Evolutionary conservation across 2,888 invertebrate species (phyloP).

Genomic region (Polyploca ridens): DNA sequence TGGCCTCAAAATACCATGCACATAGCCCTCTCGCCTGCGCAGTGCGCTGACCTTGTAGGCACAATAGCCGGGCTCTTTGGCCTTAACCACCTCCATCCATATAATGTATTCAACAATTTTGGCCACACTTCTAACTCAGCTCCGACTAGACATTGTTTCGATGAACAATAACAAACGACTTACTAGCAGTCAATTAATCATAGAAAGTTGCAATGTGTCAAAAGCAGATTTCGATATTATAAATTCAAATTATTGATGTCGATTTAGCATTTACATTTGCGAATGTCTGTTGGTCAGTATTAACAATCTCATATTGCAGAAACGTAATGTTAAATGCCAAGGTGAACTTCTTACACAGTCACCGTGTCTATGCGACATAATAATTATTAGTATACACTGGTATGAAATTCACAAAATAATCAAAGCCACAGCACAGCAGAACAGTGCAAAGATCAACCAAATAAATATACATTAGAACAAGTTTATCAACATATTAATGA

Average conservation of each 20-base stretch:
- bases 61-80: constrained; percentile 60
- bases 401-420: not conserved
- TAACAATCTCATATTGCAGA: constrained; percentile 51
- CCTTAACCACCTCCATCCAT: constrained; percentile 37
- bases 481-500: not conserved
- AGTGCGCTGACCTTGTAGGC: constrained; percentile 74
- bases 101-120: constrained; percentile 30
- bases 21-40: constrained; percentile 52
- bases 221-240: constrained; percentile 7
- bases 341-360: constrained; percentile 72
- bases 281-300: constrained; percentile 30
- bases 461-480: not conserved
- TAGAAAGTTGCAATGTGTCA: constrained; percentile 14
- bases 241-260: constrained; percentile 10
- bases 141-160: constrained; percentile 8
- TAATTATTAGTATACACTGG: constrained; percentile 24
- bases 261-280: constrained; percentile 26
- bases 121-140: constrained; percentile 30
- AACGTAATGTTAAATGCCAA: constrained; percentile 72
- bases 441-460: not conserved
- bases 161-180: constrained; percentile 8
- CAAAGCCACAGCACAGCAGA: not conserved
- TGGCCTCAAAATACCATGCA: constrained; percentile 63
- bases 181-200: constrained; percentile 2
- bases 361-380: constrained; percentile 47